phyloP scores from a whole-genome alignment of 2,113 vertebrate genomes.

The Leucosticte australis region DNA sequence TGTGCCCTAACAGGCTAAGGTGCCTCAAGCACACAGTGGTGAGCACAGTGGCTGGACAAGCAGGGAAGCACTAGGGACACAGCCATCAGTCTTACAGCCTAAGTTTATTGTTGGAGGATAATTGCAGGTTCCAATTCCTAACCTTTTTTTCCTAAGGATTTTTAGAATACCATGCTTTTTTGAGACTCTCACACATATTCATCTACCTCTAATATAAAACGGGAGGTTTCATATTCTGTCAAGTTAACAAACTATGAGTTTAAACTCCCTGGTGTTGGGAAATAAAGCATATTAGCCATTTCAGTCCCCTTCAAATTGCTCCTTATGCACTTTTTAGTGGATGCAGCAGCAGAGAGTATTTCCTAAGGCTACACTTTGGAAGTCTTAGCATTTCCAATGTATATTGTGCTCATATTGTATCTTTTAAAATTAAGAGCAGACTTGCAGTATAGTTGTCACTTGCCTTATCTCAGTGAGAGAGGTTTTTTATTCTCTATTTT shows the following conservation, averaged over 20 bases:
- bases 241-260: background rate
- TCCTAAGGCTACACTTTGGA: background rate
- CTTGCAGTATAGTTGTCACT: background rate
- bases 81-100: background rate
- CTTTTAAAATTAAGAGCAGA: background rate
- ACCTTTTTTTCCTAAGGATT: background rate
- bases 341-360: background rate
- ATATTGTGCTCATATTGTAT: background rate
- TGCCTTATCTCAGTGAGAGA: background rate
- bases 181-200: background rate
- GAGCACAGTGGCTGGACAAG: background rate
- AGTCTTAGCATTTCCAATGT: background rate
- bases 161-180: background rate
- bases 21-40: rapidly evolving
- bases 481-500: background rate
- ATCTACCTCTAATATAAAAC: background rate
- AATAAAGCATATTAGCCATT: background rate
- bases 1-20: background rate
- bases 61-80: background rate
- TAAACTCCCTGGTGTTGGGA: background rate
- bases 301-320: background rate
- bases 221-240: background rate
- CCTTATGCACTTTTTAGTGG: background rate
- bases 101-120: background rate
- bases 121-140: background rate